Evolutionary conservation across 2,888 invertebrate genomes (phyloP), one percentile per base, ranked within the genome.

Genomic region (Nephrotoma guestfalica): DNA sequence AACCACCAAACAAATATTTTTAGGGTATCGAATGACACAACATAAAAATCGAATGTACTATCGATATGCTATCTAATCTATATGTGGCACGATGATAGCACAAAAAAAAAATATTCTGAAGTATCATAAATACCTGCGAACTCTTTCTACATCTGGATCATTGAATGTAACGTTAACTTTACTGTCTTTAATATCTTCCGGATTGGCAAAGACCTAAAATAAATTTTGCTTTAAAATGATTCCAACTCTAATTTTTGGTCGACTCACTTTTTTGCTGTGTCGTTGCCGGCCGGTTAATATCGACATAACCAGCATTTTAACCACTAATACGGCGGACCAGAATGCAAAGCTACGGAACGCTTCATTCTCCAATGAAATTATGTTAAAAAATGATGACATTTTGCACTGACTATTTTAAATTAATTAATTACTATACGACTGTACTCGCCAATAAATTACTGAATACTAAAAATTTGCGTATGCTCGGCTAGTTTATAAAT

Each of bases 251-350:
- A 11, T 43, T 9, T 43, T 51, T n/a, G 18, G 6, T 9, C 6
- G 11, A 86, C 11, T 83, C 86, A 91, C 91, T 89, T 88, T 88
- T 87, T 90, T 91, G 15, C 87, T 88, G 47, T 90, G 88, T 83
- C 91, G 88, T 43, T 89, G 88, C 30, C 88, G 87, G 4, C 89
- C 90, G 2, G 91, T 91, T 4, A 91, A 88, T 1, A 89, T 42
- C 3, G 89, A 88, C 90, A 91, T 90, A 4, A 88, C 86, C 40
- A 91, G 87, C 88, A 90, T 89, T 89, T 91, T 91, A 4, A 90
- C 86, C 2, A 89, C 88, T 84, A 91, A 88, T 40, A 91, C 47
- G 2, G 88, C 88, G 11, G 89, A 87, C 88, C 91, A 90, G 87
- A 90, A 90, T 4, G 89, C 87, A 88, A 89, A 91, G 0, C 89